phyloP scores from a whole-genome alignment of 1,140 invertebrate genomes.

The Drosophila pachea region DNA sequence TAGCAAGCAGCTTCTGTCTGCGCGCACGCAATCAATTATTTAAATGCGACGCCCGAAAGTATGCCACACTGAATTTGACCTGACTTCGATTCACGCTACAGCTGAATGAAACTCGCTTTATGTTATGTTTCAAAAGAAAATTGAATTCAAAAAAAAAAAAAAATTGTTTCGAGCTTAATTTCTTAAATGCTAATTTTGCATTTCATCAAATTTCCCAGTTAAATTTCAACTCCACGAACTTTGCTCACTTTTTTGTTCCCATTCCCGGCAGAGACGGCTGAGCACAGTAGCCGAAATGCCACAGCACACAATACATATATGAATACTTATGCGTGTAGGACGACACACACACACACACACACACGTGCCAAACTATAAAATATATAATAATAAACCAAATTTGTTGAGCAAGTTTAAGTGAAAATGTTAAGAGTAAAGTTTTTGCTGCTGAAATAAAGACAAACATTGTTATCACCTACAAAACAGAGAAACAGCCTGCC shows the following conservation, averaged over 20 bases:
- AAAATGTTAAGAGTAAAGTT: conserved; percentile 76
- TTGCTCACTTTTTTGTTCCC: conserved; percentile 32
- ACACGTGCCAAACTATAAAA: conserved; percentile 74
- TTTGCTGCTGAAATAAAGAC: conserved; percentile 71
- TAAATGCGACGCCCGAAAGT: conserved; percentile 39
- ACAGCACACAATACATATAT: neutral
- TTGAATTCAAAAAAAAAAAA: no score
- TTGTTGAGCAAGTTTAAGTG: conserved; percentile 75
- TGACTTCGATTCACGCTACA: neutral
- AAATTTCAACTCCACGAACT: conserved; percentile 9
- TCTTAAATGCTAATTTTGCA: conserved; percentile 4
- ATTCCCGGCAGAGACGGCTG: conserved; percentile 40
- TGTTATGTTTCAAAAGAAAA: no score
- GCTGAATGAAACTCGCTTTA: no score
- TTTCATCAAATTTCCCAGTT: conserved; percentile 14
- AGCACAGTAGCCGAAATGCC: conserved; percentile 25
- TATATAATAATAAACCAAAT: conserved; percentile 77
- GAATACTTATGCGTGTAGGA: no score
- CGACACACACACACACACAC: conserved; percentile 18
- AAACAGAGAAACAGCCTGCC: conserved; percentile 56
- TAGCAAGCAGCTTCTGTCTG: conserved; percentile 24
- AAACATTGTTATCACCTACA: conserved; percentile 78
- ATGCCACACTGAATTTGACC: conserved; percentile 40
- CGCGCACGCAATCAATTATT: neutral
- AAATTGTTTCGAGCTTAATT: no score